phyloP scores from a whole-genome alignment of 2,797 vertebrate species.

The Anas capensis region DNA sequence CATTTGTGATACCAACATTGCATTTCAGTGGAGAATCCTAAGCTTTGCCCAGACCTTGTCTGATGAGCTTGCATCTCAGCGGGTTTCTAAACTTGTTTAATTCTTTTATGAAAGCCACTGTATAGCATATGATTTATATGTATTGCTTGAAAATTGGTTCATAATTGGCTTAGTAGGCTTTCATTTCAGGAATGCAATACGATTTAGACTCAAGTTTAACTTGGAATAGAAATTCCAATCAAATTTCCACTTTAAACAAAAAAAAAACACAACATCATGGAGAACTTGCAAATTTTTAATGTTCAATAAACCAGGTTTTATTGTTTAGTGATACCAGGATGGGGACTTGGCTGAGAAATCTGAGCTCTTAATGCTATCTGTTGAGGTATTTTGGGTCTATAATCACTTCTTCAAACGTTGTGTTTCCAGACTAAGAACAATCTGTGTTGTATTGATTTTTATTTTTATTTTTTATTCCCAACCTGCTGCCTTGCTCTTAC shows the following conservation, averaged over 20 bases:
- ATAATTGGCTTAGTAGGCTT: not conserved
- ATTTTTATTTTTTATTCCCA: not conserved
- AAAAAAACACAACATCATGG: not conserved
- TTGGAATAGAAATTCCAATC: not conserved
- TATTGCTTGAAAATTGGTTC: not conserved
- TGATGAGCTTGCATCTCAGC: not conserved
- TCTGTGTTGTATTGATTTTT: fast-evolving
- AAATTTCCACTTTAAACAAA: not conserved
- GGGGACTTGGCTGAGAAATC: not conserved
- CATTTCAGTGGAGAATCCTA: not conserved
- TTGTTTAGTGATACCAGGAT: not conserved
- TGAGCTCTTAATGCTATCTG: not conserved
- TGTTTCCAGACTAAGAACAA: not conserved
- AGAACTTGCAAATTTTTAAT: not conserved
- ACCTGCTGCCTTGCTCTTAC: not conserved
- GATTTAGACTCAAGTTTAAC: not conserved
- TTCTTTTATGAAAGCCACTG: not conserved
- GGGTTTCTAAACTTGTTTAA: constrained; percentile 3
- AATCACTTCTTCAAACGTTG: not conserved
- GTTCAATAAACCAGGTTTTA: not conserved
- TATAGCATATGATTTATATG: not conserved
- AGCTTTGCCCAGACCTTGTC: not conserved
- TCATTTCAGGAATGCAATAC: not conserved
- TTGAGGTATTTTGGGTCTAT: not conserved
- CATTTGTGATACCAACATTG: not conserved